Evolutionary conservation across 2,888 invertebrate genomes (phyloP).

Genomic region (Pteria penguin): DNA sequence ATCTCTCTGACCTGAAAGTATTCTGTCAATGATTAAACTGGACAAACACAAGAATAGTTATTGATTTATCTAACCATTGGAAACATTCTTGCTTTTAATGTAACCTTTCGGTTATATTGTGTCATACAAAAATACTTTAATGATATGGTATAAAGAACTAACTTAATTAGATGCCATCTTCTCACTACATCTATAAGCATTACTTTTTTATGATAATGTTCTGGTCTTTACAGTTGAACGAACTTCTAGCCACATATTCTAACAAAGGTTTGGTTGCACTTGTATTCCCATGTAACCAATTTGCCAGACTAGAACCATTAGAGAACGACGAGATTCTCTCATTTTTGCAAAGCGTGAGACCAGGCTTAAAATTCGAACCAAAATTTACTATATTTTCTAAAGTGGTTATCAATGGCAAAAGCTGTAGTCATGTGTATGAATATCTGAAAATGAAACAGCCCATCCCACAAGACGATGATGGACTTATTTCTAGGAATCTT

Average conservation of each 20-base stretch:
- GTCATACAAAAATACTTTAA: no score
- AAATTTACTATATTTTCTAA: constrained; percentile 50
- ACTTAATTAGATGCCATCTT: no score
- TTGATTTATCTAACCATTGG: no score
- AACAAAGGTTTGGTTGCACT: constrained; percentile 36
- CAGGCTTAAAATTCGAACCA: constrained; percentile 52
- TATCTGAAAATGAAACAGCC: constrained; percentile 48
- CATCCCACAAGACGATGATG: constrained; percentile 47
- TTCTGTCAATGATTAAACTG: no score
- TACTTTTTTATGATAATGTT: no score
- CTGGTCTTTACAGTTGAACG: constrained; percentile 42
- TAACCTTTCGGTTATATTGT: no score
- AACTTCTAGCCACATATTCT: constrained; percentile 33
- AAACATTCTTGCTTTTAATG: no score
- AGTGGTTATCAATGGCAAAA: constrained; percentile 46
- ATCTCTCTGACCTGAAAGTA: no score
- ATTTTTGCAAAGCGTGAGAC: constrained; percentile 48
- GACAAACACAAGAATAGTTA: no score
- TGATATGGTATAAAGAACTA: no score
- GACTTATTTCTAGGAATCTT: constrained; percentile 38
- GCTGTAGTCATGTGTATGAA: constrained; percentile 48
- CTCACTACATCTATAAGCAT: no score
- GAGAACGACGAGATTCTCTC: constrained; percentile 48
- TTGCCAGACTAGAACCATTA: constrained; percentile 48
- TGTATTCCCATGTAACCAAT: constrained; percentile 56